phyloP scores from a whole-genome alignment of 2,113 vertebrate genomes.

The Sylvilagus bachmani region DNA sequence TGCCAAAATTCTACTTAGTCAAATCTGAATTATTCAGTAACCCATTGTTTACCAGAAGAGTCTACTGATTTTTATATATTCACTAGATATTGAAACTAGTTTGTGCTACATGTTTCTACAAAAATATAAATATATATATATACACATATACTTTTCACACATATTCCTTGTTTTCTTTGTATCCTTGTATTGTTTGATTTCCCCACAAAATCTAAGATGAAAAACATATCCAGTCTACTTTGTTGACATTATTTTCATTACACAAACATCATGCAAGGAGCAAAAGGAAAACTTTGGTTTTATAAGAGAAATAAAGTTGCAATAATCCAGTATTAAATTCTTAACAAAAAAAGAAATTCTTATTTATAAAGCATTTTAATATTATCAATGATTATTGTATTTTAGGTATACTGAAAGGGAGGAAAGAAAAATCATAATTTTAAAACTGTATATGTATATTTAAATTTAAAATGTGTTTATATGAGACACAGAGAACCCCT shows the following conservation, averaged over 20 bases:
- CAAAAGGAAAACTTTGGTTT: background rate
- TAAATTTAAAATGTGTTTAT: too few relatives aligned
- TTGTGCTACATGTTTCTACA: background rate
- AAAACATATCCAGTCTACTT: background rate
- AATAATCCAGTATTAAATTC: background rate
- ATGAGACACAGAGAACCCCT: too few relatives aligned
- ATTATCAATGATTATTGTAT: background rate
- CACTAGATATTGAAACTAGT: background rate
- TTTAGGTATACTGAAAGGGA: background rate
- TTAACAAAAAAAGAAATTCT: background rate
- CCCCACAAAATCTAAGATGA: background rate
- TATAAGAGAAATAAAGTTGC: background rate
- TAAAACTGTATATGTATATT: too few relatives aligned
- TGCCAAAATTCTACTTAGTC: background rate
- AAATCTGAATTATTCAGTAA: background rate
- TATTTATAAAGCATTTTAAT: conserved; percentile 10
- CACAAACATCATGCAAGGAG: background rate
- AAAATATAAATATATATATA: too few relatives aligned
- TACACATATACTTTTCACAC: background rate
- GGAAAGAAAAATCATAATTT: background rate
- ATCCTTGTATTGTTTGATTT: background rate
- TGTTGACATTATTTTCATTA: background rate
- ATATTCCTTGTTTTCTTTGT: background rate
- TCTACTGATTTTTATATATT: background rate
- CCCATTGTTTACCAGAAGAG: background rate